Conservation (phyloP, 1,140 invertebrate species). For the Aleiodes sp. region DNA sequence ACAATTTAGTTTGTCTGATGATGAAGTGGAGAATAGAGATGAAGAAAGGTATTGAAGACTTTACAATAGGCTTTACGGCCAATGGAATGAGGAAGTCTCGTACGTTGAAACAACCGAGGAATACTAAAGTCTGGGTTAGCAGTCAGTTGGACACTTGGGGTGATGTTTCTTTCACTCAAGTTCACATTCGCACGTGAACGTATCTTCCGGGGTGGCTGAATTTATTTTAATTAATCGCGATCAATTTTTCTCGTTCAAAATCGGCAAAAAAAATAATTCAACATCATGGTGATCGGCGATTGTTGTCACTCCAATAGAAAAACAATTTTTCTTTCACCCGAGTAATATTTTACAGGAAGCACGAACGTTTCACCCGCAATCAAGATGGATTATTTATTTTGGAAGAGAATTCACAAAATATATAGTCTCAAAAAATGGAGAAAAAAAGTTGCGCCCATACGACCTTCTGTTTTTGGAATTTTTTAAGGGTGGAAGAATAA, state of each 20-base stretch:
- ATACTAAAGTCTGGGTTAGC: conserved; percentile 61
- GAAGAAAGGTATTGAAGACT: conserved; percentile 52
- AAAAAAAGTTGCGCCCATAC: too few relatives aligned
- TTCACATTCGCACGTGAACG: conserved; percentile 15
- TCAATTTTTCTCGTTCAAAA: neutral
- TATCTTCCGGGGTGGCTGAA: neutral
- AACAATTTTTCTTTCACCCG: too few relatives aligned
- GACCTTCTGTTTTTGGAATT: too few relatives aligned
- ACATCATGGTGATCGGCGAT: neutral
- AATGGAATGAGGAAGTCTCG: conserved; percentile 26
- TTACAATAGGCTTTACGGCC: conserved; percentile 38
- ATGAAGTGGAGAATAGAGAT: conserved; percentile 13
- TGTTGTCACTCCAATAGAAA: too few relatives aligned
- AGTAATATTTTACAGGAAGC: too few relatives aligned
- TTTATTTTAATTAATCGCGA: neutral
- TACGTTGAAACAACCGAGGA: conserved; percentile 47
- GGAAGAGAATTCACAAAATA: too few relatives aligned
- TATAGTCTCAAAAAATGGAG: too few relatives aligned
- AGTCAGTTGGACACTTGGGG: conserved; percentile 43
- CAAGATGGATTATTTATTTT: too few relatives aligned
- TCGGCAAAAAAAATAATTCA: neutral
- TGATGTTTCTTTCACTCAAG: conserved; percentile 24
- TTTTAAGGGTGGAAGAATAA: too few relatives aligned
- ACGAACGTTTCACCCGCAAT: too few relatives aligned
- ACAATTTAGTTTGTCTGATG: conserved; percentile 15